Evolutionary conservation across 2,113 vertebrate genomes (phyloP), one percentile per base, ranked within the genome.

Genomic region (Charadrius vociferus): DNA sequence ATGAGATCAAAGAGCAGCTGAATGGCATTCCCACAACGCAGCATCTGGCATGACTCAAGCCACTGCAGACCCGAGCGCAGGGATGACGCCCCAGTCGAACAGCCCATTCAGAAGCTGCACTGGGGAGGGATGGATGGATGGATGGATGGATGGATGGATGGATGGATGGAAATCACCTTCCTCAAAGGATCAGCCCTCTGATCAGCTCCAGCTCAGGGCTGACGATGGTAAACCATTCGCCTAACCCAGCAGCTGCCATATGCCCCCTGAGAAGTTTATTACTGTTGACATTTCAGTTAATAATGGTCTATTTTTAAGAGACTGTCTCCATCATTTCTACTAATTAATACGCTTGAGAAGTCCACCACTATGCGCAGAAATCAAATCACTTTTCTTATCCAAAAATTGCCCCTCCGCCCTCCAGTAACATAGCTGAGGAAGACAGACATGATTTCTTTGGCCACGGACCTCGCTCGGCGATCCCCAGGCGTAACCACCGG

Each of bases 101-200:
- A 8, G 56, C 49, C 36, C 0, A 0, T 14, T 7, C n/a, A 8
- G 63, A 45, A 50, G 17, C 68, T n/a, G 30, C 0, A 1, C 1
- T 43, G 4, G 4, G 36, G 21, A n/a, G 8, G 56, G 34, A 58
- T 5, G 47, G 49, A 49, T 2, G 19, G 75, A n/a, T 7, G 41
- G 55, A 36, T 1, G 19, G 75, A n/a, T 6, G 47, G 49, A n/a
- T 3, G n/a, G 58, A 59, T 5, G 56, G 34, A 58, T 5, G 49
- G 49, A 50, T 2, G 19, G 75, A n/a, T 7, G 41, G 55, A 36
- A 49, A 34, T 43, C 63, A 6, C 32, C 56, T 32, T 56, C 47
- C 81, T 50, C 66, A 21, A 20, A 43, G 58, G 12, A n/a, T 12
- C 55, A 29, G 55, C 45, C 49, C 66, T 43, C 20, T 9, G 6